phyloP scores from a whole-genome alignment of 2,797 vertebrate genomes.

The Staurois parvus region DNA sequence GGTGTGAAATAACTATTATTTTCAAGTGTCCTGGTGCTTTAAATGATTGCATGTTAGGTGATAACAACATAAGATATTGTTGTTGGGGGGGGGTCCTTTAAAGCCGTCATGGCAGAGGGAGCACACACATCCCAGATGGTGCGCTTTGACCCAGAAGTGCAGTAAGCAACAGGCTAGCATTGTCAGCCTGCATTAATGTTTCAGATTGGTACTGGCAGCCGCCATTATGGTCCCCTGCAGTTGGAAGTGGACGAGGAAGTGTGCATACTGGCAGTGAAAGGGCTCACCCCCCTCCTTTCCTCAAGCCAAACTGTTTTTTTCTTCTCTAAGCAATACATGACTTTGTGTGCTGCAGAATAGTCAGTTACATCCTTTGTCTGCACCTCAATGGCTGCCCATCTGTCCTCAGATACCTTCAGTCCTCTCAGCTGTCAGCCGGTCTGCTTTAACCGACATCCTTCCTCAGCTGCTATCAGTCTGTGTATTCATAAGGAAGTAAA shows the following conservation, averaged over 20 bases:
- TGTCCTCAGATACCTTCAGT: conserved; percentile 24
- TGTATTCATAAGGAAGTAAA: neutral
- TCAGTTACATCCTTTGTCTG: conserved; percentile 26
- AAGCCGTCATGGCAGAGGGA: neutral
- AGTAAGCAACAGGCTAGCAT: conserved; percentile 15
- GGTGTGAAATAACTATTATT: too few species aligned
- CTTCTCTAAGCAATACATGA: neutral
- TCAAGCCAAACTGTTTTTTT: conserved; percentile 34
- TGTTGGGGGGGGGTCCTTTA: neutral
- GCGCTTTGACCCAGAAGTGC: neutral
- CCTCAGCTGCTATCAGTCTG: conserved; percentile 56
- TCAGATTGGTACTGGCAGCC: neutral
- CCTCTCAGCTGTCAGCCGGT: conserved; percentile 11
- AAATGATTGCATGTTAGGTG: neutral
- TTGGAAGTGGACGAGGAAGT: conserved; percentile 1
- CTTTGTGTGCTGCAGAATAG: conserved; percentile 17
- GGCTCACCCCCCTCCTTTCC: neutral
- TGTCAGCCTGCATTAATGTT: conserved; percentile 43
- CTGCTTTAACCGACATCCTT: conserved; percentile 58
- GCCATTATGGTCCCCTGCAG: neutral
- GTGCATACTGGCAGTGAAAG: neutral
- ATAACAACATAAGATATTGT: neutral
- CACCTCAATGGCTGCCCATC: conserved; percentile 35
- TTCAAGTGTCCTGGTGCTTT: neutral
- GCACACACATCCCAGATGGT: conserved; percentile 25